A percentile compares a stretch with the other conserved stretches of the same genome.
Conservation (phyloP, 2,797 vertebrate species). For the Arrhamphus sclerolepis region DNA sequence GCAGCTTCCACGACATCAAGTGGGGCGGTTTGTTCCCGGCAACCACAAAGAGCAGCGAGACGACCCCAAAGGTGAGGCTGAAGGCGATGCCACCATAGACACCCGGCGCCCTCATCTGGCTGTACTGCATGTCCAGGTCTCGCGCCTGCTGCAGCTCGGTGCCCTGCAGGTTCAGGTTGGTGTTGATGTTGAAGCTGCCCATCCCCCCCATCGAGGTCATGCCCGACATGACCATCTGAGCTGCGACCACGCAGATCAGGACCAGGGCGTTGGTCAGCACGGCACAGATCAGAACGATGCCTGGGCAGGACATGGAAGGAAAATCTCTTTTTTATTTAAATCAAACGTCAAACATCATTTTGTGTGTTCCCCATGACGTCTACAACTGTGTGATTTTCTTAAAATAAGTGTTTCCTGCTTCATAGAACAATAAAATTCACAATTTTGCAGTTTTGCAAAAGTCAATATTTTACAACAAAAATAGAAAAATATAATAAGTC, state of each 20-base stretch:
- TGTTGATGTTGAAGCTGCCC: constrained; percentile 79
- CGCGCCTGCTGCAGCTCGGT: constrained; percentile 83
- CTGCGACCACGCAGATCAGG: constrained; percentile 85
- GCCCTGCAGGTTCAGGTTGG: constrained; percentile 85
- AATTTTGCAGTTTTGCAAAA: too few species aligned
- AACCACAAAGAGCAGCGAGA: constrained; percentile 86
- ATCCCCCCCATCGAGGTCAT: constrained; percentile 78
- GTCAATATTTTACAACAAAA: too few species aligned
- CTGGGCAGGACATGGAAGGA: constrained; percentile 54
- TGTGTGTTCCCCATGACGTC: too few species aligned
- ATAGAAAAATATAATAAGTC: too few species aligned
- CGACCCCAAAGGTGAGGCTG: constrained; percentile 73
- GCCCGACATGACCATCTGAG: constrained; percentile 83
- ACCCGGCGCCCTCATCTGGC: constrained; percentile 88
- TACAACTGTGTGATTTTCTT: too few species aligned
- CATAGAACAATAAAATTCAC: too few species aligned
- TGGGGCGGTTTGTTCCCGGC: constrained; percentile 83
- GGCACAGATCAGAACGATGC: constrained; percentile 85
- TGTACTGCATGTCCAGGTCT: constrained; percentile 88
- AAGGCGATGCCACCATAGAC: constrained; percentile 86
- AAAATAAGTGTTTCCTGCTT: too few species aligned
- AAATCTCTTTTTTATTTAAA: too few species aligned
- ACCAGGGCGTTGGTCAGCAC: constrained; percentile 85
- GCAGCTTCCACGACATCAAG: constrained; percentile 70
- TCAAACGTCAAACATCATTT: too few species aligned